Evolutionary conservation across 2,888 invertebrate genomes (phyloP), one percentile per base, ranked within the genome.

Genomic region (Mythimna impura): DNA sequence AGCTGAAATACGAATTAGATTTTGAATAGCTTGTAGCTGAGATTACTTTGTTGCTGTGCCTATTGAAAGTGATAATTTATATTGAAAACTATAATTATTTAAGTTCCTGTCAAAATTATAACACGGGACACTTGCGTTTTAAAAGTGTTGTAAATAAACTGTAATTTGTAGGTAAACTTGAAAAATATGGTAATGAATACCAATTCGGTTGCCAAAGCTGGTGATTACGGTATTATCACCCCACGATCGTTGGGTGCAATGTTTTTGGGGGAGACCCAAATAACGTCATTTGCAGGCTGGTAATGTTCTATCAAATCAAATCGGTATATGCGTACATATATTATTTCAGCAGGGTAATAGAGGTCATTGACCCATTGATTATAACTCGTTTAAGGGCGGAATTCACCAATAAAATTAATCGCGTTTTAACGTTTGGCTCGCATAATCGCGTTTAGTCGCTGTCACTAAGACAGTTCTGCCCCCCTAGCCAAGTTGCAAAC

Each of bases 171-270:
- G 4, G 61, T 61, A 57, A 68, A 62, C 61, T 72, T 72, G 43
- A 78, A 66, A 73, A 76, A 66, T 66, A 78, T 78, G 78, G n/a
- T 66, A 72, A n/a, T n/a, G n/a, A n/a, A n/a, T n/a, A n/a, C n/a
- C n/a, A n/a, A 71, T 71, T 71, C 22, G 12, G 71, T 60, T 71
- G 63, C 36, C 60, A 78, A 60, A 47, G 17, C 20, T 64, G 17
- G 54, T 71, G 47, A 76, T 78, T 78, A 71, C 47, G 36, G 20
- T n/a, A 60, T 76, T 76, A 71, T 78, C 78, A 82, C 73, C 76
- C 80, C 84, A 82, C 71, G 78, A 85, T 79, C 86, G 73, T 76
- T 50, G 22, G 14, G 54, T 71, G 76, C 71, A 78, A 58, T 12
- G 12, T 52, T 47, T 47, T 40, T 54, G 30, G 54, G 76, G 71